Evolutionary conservation across 2,888 invertebrate genomes (phyloP), one percentile per base, ranked within the genome.

Genomic region (Xestobium rufovillosum): DNA sequence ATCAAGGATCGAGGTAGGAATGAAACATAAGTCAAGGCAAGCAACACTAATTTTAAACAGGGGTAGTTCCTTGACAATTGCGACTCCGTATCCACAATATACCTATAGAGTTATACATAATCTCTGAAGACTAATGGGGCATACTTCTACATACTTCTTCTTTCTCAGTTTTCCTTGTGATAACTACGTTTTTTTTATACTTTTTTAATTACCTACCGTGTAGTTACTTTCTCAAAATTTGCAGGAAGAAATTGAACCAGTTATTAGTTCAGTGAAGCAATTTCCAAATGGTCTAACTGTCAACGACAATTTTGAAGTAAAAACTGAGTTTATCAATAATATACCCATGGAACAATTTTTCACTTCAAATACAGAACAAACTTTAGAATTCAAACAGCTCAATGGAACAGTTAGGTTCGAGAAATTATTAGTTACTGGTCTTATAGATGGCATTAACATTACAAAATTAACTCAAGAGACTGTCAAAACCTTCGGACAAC

Each of bases 281-380:
- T 72, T 78, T 39, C 37, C 55, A 2, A 49, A 59, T 12, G 55
- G 63, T 1, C 53, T 75, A 1, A 49, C 48, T 4, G 55, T 70
- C 30, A 52, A 57, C 2, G 53, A 62, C 3, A 63, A 67, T 39
- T 44, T 71, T 1, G 51, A 60, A 15, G 53, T 76, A 1, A 39
- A 50, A 14, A 67, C 69, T 8, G 59, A 60, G 3, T 48, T 48
- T 3, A 60, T 78, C 1, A 73, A 69, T 46, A 59, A 62, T 9
- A 65, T 70, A 36, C 45, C 59, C 1, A 41, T 73, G 1, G 51
- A 65, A 1, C 57, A 66, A 3, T 68, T 76, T 41, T 52, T 75
- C 1, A 71, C 72, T 2, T 58, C 61, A 40, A 63, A 71, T 31
- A 68, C 68, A 0, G 56, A 64, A 1, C 75, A 77, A 56, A 45